A percentile compares a stretch with the other conserved stretches of the same genome.
Evolutionary conservation across 2,888 invertebrate genomes (phyloP).

Genomic region (Leptothorax acervorum): DNA sequence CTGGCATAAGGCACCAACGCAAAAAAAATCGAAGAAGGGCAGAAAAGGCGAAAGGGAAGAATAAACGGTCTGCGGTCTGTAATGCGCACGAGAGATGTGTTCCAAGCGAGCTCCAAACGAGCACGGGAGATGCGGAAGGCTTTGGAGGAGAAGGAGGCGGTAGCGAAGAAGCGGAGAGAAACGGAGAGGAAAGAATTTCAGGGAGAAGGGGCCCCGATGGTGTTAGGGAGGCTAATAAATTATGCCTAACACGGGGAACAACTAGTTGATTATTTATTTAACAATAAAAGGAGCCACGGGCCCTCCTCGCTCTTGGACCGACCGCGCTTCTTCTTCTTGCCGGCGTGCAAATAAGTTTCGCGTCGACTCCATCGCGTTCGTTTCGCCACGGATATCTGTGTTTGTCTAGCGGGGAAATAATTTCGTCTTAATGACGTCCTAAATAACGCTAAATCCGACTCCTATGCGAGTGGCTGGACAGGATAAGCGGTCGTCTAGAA

Average conservation of each 20-base stretch:
- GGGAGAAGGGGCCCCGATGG: slow-evolving; percentile 59
- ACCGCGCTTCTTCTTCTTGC: slow-evolving; percentile 15
- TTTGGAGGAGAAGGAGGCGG: slow-evolving; percentile 52
- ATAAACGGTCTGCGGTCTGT: slow-evolving; percentile 42
- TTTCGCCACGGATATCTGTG: slow-evolving; percentile 37
- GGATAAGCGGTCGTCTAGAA: neutral
- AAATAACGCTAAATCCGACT: slow-evolving; percentile 14
- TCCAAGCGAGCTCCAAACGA: slow-evolving; percentile 19
- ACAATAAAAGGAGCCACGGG: slow-evolving; percentile 80
- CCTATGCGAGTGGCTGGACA: neutral
- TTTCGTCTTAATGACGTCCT: slow-evolving; percentile 26
- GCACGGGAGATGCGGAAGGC: slow-evolving; percentile 8
- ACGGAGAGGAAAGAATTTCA: slow-evolving; percentile 71
- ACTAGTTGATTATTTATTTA: slow-evolving; percentile 84
- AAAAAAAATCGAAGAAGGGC: slow-evolving; percentile 35
- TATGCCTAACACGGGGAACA: slow-evolving; percentile 81
- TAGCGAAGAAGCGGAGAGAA: slow-evolving; percentile 58
- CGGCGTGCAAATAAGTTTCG: slow-evolving; percentile 43
- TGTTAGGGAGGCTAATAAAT: slow-evolving; percentile 82
- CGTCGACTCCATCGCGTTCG: neutral
- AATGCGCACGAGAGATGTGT: slow-evolving; percentile 38
- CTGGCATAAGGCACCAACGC: slow-evolving; percentile 79
- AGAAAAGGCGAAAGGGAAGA: slow-evolving; percentile 33
- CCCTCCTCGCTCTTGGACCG: slow-evolving; percentile 12
- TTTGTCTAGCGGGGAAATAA: slow-evolving; percentile 30